These are phyloP conservation scores for Oegoconia quadripuncta DNA, from an alignment of 2,888 invertebrate genomes.

Conservation along the genomic window DNA sequence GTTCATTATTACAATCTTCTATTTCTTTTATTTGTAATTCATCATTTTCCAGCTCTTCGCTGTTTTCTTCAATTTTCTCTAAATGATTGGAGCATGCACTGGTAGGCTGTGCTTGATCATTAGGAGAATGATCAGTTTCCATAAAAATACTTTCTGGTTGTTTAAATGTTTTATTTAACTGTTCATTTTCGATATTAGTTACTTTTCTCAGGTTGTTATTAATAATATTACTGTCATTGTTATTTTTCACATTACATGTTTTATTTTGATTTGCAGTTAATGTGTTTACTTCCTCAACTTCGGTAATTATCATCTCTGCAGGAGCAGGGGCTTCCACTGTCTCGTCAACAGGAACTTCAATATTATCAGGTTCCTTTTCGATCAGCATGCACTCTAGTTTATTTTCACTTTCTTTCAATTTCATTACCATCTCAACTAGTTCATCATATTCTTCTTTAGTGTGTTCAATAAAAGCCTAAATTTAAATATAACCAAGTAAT, in stretches of 20 bases:
- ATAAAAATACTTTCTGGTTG: constrained; percentile 31
- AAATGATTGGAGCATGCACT: constrained; percentile 15
- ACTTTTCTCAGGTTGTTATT: constrained; percentile 64
- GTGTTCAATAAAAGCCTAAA: constrained; percentile 73
- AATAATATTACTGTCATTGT: constrained; percentile 34
- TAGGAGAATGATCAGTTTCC: constrained; percentile 20
- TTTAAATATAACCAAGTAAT: constrained; percentile 27
- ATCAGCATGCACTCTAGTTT: constrained; percentile 80
- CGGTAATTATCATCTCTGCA: constrained; percentile 24
- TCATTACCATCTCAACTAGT: constrained; percentile 82
- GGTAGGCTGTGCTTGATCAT: constrained; percentile 5
- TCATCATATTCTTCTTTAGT: constrained; percentile 79
- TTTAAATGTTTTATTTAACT: constrained; percentile 57
- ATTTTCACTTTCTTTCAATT: constrained; percentile 84
- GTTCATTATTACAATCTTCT: constrained; percentile 29
- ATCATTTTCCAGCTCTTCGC: constrained; percentile 21
- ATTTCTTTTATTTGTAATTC: constrained; percentile 39
- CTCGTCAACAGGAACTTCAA: constrained; percentile 55
- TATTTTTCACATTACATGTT: constrained; percentile 37
- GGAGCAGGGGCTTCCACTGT: constrained; percentile 23
- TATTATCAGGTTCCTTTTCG: constrained; percentile 53
- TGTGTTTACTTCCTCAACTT: constrained; percentile 24
- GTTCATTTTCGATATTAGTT: constrained; percentile 69
- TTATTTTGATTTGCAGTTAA: constrained; percentile 31
- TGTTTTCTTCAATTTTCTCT: constrained; percentile 18